phyloP scores from a whole-genome alignment of 1,140 invertebrate genomes.

The Bombus superbus region DNA sequence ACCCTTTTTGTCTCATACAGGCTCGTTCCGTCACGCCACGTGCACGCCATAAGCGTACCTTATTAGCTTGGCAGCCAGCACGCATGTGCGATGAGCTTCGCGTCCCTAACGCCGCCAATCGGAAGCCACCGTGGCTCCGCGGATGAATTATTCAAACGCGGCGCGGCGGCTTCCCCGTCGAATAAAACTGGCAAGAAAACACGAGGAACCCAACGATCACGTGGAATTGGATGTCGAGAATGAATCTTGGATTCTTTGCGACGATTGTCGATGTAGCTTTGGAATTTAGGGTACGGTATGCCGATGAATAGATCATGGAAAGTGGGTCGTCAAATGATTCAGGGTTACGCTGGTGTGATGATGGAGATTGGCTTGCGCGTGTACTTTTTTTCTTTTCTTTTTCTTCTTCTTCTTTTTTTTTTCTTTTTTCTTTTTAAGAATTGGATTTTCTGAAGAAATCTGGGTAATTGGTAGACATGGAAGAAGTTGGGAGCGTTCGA shows the following conservation, averaged over 20 bases:
- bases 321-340: background rate
- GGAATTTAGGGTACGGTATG: no score
- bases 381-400: no score
- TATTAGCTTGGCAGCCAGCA: slow-evolving; percentile 48
- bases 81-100: slow-evolving; percentile 46
- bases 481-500: no score
- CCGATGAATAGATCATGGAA: background rate
- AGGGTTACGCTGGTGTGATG: no score
- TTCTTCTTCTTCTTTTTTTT: no score
- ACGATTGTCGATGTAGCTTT: background rate
- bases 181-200: slow-evolving; percentile 5
- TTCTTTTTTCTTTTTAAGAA: background rate
- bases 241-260: no score
- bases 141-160: slow-evolving; percentile 64
- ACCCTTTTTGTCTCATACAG: slow-evolving; percentile 35
- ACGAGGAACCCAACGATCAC: background rate
- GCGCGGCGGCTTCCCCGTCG: background rate
- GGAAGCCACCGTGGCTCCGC: slow-evolving; percentile 34
- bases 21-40: slow-evolving; percentile 48
- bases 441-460: background rate
- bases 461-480: background rate
- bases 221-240: background rate
- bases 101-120: slow-evolving; percentile 41
- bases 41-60: slow-evolving; percentile 62
- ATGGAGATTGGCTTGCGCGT: no score